These are phyloP conservation scores for Campoplex nolae DNA, from an alignment of 2,888 invertebrate species.

Conservation along the genomic window DNA sequence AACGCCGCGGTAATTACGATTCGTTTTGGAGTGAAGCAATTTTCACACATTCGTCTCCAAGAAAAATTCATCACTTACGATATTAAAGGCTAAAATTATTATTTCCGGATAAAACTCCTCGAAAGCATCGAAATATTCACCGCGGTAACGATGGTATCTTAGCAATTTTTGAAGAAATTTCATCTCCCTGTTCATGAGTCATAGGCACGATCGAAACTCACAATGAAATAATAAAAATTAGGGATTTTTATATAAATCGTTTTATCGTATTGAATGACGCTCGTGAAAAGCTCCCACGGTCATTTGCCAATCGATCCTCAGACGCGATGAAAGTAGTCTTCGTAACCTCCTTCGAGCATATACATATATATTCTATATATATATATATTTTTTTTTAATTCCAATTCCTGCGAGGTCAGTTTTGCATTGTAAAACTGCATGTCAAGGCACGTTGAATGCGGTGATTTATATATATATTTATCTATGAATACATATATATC, in stretches of 20 bases:
- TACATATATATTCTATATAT: no score
- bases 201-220: no score
- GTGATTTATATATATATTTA: slow-evolving; percentile 10
- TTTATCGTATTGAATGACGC: background rate
- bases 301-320: slow-evolving; percentile 4
- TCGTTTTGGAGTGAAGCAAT: no score
- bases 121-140: no score
- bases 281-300: slow-evolving; percentile 12
- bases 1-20: no score
- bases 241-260: background rate
- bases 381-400: background rate
- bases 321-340: slow-evolving; percentile 7
- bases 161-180: no score
- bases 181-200: background rate
- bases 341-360: background rate
- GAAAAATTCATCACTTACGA: no score
- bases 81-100: no score
- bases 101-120: no score
- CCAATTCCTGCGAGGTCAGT: background rate
- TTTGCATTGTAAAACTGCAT: slow-evolving; percentile 53
- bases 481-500: background rate
- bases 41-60: no score
- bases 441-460: slow-evolving; percentile 61
- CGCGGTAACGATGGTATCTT: no score
- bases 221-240: no score